Evolutionary conservation across 1,140 invertebrate species (phyloP).

Genomic region (Ylistrum balloti): DNA sequence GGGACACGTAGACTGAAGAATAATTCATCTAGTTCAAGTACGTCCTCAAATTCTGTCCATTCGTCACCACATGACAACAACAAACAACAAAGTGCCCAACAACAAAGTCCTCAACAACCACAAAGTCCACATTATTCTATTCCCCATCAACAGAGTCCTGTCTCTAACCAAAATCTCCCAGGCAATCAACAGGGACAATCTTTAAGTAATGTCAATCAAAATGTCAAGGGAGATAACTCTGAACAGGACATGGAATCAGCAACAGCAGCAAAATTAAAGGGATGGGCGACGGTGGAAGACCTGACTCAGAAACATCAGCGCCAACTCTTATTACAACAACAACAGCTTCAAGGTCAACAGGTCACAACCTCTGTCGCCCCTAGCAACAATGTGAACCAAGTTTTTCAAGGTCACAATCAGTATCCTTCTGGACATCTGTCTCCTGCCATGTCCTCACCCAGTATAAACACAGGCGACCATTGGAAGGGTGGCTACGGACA

Average conservation of each 20-base stretch:
- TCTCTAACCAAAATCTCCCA: background rate
- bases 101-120: background rate
- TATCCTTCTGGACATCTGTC: slow-evolving; percentile 60
- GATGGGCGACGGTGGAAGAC: slow-evolving; percentile 63
- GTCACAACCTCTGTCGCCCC: slow-evolving; percentile 17
- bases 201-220: background rate
- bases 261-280: slow-evolving; percentile 54
- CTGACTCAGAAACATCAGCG: slow-evolving; percentile 53
- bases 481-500: slow-evolving; percentile 47
- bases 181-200: background rate
- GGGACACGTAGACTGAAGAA: background rate
- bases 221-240: background rate
- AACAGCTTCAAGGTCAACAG: slow-evolving; percentile 47
- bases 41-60: background rate
- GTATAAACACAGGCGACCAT: slow-evolving; percentile 60
- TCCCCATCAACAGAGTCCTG: background rate
- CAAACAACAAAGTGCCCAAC: background rate
- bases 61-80: background rate
- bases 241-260: slow-evolving; percentile 37
- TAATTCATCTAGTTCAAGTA: background rate
- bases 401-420: slow-evolving; percentile 48
- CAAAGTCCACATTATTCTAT: background rate
- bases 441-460: slow-evolving; percentile 72
- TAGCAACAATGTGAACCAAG: slow-evolving; percentile 16
- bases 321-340: slow-evolving; percentile 44